phyloP scores from a whole-genome alignment of 1,140 invertebrate species.

The Dinothrombium tinctorium region DNA sequence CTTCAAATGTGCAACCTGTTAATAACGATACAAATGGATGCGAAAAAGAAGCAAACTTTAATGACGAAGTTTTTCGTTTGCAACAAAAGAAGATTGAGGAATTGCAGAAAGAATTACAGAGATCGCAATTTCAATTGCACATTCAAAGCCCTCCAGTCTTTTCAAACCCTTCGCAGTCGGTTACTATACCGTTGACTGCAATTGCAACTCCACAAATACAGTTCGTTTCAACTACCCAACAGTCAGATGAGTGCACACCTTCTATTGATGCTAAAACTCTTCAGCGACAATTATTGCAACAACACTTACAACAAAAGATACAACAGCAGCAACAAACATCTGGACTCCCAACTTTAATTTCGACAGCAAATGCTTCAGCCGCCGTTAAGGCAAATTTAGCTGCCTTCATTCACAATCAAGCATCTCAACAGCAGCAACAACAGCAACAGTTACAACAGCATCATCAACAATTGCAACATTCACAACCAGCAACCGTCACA shows the following conservation, averaged over 20 bases:
- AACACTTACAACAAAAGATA: slow-evolving; percentile 40
- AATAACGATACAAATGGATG: too few species aligned
- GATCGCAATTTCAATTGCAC: slow-evolving; percentile 18
- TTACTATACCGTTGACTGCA: slow-evolving; percentile 9
- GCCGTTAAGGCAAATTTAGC: slow-evolving; percentile 17
- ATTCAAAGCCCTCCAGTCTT: slow-evolving; percentile 14
- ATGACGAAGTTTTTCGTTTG: too few species aligned
- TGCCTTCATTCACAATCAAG: slow-evolving; percentile 13
- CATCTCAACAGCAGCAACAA: too few species aligned
- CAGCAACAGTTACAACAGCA: not conserved
- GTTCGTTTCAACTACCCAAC: slow-evolving; percentile 2
- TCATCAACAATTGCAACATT: not conserved
- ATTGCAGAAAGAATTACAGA: slow-evolving; percentile 42
- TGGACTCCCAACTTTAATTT: not conserved
- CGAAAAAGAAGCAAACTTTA: too few species aligned
- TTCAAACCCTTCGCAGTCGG: slow-evolving; percentile 5
- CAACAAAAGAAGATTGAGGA: slow-evolving; percentile 68
- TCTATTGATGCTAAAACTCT: slow-evolving; percentile 20
- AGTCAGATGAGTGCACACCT: not conserved
- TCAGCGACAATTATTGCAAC: slow-evolving; percentile 33
- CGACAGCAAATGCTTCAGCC: slow-evolving; percentile 16
- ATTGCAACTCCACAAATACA: slow-evolving; percentile 1
- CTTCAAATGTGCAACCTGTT: not conserved
- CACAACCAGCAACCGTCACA: not conserved
- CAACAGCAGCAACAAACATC: slow-evolving; percentile 18